Conservation (phyloP, 1,140 invertebrate species). For the Drosophila nigrodunni region DNA sequence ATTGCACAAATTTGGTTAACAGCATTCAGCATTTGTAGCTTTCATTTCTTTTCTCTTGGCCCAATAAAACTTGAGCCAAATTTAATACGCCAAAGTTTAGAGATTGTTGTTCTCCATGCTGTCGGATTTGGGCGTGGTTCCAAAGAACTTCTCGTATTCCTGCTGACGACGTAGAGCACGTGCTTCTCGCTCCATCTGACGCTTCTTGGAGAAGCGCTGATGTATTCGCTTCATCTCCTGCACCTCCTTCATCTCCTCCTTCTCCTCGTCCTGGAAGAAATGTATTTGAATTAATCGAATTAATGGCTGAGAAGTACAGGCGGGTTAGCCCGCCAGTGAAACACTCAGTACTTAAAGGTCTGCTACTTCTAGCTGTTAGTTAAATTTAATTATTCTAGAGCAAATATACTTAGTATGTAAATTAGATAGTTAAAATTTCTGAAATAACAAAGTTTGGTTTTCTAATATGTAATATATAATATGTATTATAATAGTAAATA, state of each 20-base stretch:
- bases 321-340: no score
- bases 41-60: constrained; percentile 4
- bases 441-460: no score
- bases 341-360: no score
- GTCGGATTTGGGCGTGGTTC: constrained; percentile 56
- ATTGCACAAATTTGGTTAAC: constrained; percentile 43
- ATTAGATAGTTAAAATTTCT: no score
- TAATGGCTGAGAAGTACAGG: no score
- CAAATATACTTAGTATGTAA: no score
- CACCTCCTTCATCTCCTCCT: constrained; percentile 97
- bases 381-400: no score
- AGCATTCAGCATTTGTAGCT: constrained; percentile 1
- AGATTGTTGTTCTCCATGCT: constrained; percentile 69
- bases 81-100: constrained; percentile 35
- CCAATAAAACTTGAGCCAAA: constrained; percentile 78
- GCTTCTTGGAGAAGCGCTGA: constrained; percentile 89
- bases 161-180: constrained; percentile 66
- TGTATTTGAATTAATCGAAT: not conserved
- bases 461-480: no score
- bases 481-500: no score
- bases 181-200: constrained; percentile 85
- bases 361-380: no score
- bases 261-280: constrained; percentile 91
- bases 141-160: constrained; percentile 83
- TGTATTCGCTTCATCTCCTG: constrained; percentile 95